Percentiles rank a stretch among this genome's conserved stretches.
Evolutionary conservation across 92 coral and sea anemone genomes (phyloP).

Genomic region (Plumapathes pennacea): DNA sequence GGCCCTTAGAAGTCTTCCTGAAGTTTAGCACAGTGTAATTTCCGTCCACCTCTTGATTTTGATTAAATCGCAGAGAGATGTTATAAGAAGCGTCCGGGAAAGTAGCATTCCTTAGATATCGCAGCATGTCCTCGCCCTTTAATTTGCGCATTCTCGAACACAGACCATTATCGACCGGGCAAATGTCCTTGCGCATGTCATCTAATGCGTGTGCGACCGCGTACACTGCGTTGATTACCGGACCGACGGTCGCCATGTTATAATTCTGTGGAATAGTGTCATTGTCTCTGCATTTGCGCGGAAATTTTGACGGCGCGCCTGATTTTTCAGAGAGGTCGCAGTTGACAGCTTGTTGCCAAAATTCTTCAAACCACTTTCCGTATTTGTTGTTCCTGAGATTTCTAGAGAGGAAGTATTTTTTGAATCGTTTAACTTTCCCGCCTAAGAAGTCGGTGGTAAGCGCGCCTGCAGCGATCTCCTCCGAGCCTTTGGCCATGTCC

Average conservation of each 20-base stretch:
- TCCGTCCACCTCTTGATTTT: slow-evolving; percentile 11
- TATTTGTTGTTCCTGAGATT: not conserved
- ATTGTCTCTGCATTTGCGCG: slow-evolving; percentile 14
- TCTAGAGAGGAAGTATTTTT: not conserved
- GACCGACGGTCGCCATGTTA: slow-evolving; percentile 9
- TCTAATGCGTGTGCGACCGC: slow-evolving; percentile 9
- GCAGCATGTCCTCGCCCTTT: not conserved
- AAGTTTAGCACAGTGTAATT: slow-evolving; percentile 7
- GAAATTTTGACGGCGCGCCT: slow-evolving; percentile 12
- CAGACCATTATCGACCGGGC: not conserved
- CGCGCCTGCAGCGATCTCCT: slow-evolving; percentile 5
- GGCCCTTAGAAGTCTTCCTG: slow-evolving; percentile 2
- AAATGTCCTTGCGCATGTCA: not conserved
- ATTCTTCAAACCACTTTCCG: slow-evolving; percentile 11
- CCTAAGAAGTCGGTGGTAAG: slow-evolving; percentile 2
- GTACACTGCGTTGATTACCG: slow-evolving; percentile 13
- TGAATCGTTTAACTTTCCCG: slow-evolving; percentile 10
- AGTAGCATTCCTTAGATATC: slow-evolving; percentile 5
- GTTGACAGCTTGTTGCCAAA: slow-evolving; percentile 11
- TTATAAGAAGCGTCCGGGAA: not conserved
- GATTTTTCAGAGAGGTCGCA: not conserved
- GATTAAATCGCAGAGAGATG: slow-evolving; percentile 8
- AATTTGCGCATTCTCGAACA: not conserved
- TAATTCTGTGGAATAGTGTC: not conserved
- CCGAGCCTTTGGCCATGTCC: slow-evolving; percentile 3